Conservation (phyloP, 2,888 invertebrate species). For the Drosophila prostipennis region DNA sequence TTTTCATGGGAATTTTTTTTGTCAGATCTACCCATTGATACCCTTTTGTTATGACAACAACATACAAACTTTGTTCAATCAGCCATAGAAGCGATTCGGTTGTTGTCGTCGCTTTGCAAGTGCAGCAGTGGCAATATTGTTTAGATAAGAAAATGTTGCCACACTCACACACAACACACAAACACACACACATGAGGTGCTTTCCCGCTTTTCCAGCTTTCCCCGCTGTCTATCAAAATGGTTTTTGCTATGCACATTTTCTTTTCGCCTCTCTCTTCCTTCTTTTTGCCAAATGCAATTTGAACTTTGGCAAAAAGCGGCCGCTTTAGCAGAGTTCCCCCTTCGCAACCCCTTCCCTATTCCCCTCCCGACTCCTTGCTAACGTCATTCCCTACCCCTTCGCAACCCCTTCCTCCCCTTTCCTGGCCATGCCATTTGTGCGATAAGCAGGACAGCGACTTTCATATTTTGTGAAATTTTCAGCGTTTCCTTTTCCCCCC, state of each 20-base stretch:
- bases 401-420: neutral
- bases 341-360: neutral
- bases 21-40: conserved; percentile 2
- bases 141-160: conserved; percentile 76
- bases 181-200: conserved; percentile 30
- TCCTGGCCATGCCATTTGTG: conserved; percentile 39
- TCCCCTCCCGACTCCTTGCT: neutral
- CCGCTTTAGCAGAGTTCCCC: conserved; percentile 33
- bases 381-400: neutral
- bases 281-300: conserved; percentile 70
- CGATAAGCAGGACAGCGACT: conserved; percentile 53
- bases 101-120: conserved; percentile 35
- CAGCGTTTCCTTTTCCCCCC: conserved; percentile 29
- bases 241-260: conserved; percentile 51
- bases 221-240: conserved; percentile 42
- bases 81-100: conserved; percentile 56
- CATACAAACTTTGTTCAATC: conserved; percentile 73
- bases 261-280: conserved; percentile 28
- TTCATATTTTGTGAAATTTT: conserved; percentile 53
- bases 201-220: conserved; percentile 47
- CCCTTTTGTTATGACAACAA: conserved; percentile 28
- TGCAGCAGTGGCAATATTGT: conserved; percentile 67
- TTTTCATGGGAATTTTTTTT: neutral
- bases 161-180: conserved; percentile 21
- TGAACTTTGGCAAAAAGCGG: conserved; percentile 59